These are phyloP conservation scores for Lacerta bilineata DNA, from an alignment of 2,797 vertebrate species.

Conservation along the genomic window DNA sequence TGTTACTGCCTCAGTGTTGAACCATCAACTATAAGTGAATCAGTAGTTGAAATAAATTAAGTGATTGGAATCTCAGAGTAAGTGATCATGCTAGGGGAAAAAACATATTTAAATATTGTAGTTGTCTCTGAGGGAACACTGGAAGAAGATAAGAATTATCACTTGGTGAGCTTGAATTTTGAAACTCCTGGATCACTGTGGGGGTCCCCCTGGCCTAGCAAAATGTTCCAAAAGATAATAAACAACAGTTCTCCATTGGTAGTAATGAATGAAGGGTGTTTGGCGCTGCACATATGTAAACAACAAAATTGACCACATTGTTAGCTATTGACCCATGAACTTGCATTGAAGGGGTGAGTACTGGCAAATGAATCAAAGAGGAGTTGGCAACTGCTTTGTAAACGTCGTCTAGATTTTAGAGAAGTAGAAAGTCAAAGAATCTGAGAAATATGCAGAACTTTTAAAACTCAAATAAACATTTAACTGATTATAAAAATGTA, in stretches of 20 bases:
- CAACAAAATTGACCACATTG: conserved; percentile 59
- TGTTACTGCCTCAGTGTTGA: not conserved
- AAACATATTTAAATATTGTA: not conserved
- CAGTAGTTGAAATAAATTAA: not conserved
- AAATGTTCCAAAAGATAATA: conserved; percentile 15
- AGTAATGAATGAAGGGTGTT: conserved; percentile 58
- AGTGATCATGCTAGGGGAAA: not conserved
- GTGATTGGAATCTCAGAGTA: not conserved
- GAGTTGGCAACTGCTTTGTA: conserved; percentile 57
- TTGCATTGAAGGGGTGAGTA: conserved; percentile 64
- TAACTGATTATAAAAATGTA: conserved; percentile 25
- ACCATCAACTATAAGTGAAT: not conserved
- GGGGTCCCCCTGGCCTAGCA: not conserved
- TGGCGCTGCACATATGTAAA: conserved; percentile 39
- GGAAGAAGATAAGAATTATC: not conserved
- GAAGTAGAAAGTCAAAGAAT: conserved; percentile 26
- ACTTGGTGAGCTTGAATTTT: not conserved
- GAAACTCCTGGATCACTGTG: not conserved
- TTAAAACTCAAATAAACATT: conserved; percentile 32
- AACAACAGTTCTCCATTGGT: conserved; percentile 59
- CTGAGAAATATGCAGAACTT: conserved; percentile 39
- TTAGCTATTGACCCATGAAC: conserved; percentile 69
- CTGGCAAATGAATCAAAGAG: conserved; percentile 48
- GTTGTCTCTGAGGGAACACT: not conserved
- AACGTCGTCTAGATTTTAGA: conserved; percentile 43